Percentiles rank a stretch among this genome's conserved stretches.
phyloP scores from a whole-genome alignment of 1,140 invertebrate genomes.

The Potamilus streckersoni region DNA sequence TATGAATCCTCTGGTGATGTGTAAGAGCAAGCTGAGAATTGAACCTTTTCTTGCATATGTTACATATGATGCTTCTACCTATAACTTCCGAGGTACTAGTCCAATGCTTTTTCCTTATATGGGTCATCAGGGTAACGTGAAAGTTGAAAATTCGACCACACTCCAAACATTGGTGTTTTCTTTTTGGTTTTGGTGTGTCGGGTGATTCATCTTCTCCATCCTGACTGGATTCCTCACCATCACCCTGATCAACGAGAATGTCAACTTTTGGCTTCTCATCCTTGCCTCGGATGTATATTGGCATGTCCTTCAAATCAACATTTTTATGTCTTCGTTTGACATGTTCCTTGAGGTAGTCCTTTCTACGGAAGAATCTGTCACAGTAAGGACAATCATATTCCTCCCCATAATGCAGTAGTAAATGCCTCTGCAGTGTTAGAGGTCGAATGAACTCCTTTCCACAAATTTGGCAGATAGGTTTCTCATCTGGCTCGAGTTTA shows the following conservation, averaged over 20 bases:
- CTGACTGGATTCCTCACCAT: not conserved
- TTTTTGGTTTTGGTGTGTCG: conserved; percentile 3
- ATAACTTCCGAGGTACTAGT: conserved; percentile 12
- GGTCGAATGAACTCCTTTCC: conserved; percentile 8
- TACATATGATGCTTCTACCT: conserved; percentile 18
- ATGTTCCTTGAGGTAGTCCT: conserved; percentile 20
- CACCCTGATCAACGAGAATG: not conserved
- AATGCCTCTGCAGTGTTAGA: conserved; percentile 16
- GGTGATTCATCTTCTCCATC: not conserved
- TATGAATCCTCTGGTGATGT: conserved; percentile 23
- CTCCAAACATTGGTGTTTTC: conserved; percentile 3
- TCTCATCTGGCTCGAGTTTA: not conserved
- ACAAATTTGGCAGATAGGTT: conserved; percentile 21
- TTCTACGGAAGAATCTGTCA: conserved; percentile 23
- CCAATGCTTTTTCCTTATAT: conserved; percentile 7
- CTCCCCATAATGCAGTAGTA: conserved; percentile 18
- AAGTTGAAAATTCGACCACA: conserved; percentile 21
- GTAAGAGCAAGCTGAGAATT: conserved; percentile 12
- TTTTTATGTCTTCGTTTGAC: conserved; percentile 18
- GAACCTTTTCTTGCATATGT: conserved; percentile 21
- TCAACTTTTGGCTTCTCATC: conserved; percentile 12
- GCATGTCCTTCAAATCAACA: conserved; percentile 15
- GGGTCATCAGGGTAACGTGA: conserved; percentile 20
- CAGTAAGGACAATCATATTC: conserved; percentile 28
- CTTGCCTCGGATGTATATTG: conserved; percentile 14